These are phyloP conservation scores for Camptogramma bilineatum DNA, from an alignment of 2,888 invertebrate species.

Conservation along the genomic window DNA sequence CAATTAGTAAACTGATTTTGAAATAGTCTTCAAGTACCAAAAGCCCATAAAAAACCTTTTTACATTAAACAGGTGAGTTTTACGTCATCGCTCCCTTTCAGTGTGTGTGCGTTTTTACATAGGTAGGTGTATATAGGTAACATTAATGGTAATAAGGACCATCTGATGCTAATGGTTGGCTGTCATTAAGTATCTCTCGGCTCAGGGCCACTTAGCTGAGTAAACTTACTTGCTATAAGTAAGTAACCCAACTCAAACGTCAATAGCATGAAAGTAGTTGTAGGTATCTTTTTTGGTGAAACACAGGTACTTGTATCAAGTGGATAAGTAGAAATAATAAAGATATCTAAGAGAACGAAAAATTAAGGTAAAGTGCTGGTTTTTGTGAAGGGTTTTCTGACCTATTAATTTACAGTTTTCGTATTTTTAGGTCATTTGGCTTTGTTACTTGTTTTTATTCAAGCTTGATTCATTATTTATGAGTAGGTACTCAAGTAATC, in stretches of 20 bases:
- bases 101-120: constrained; percentile 30
- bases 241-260: constrained; percentile 25
- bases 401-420: too few relatives aligned
- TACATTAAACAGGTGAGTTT: constrained; percentile 22
- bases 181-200: constrained; percentile 38
- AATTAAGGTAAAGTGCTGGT: neutral
- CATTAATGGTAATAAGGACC: constrained; percentile 32
- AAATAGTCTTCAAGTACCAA: neutral
- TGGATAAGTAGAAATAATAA: neutral
- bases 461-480: too few relatives aligned
- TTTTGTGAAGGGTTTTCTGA: too few relatives aligned
- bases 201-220: constrained; percentile 35
- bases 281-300: constrained; percentile 10
- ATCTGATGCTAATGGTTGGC: constrained; percentile 36
- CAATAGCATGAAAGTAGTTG: constrained; percentile 11
- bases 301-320: neutral
- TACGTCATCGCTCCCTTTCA: constrained; percentile 22
- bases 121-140: constrained; percentile 5
- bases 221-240: constrained; percentile 20
- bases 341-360: neutral
- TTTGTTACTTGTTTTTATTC: too few relatives aligned
- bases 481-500: too few relatives aligned
- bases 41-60: constrained; percentile 5
- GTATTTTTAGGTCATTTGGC: too few relatives aligned
- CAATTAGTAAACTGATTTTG: too few relatives aligned